A percentile compares a stretch with the other conserved stretches of the same genome.
These are phyloP conservation scores for Mactromeris polynyma DNA, from an alignment of 2,888 invertebrate species.

Conservation along the genomic window DNA sequence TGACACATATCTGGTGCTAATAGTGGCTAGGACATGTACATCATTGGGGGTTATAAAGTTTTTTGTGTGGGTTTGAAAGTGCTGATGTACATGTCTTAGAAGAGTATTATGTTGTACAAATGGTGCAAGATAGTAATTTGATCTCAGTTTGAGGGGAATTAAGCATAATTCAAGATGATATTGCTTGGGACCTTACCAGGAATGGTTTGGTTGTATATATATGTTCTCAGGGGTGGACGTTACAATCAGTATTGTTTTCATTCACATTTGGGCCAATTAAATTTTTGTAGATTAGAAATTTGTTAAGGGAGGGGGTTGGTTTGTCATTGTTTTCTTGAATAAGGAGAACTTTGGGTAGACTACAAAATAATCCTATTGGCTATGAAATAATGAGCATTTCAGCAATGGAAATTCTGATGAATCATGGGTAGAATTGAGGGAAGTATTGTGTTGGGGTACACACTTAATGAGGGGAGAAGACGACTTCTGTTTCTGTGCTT, in stretches of 20 bases:
- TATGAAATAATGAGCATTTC: neutral
- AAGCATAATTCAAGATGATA: neutral
- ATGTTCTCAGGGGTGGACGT: neutral
- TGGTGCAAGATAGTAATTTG: conserved; percentile 27
- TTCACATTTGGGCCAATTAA: conserved; percentile 7
- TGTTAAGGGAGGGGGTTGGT: neutral
- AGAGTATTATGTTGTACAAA: conserved; percentile 45
- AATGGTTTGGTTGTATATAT: neutral
- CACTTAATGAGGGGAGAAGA: neutral
- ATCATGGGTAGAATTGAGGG: neutral
- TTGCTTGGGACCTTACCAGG: neutral
- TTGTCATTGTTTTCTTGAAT: neutral
- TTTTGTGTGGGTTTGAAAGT: neutral
- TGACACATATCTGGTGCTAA: conserved; percentile 39
- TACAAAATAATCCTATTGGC: neutral
- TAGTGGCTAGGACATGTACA: conserved; percentile 13
- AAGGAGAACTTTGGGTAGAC: neutral
- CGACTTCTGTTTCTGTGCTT: neutral
- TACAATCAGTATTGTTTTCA: neutral
- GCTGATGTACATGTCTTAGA: conserved; percentile 28
- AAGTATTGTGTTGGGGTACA: neutral
- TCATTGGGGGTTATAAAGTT: neutral
- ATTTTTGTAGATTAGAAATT: neutral
- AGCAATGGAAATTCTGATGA: neutral
- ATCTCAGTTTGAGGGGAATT: conserved; percentile 26